Evolutionary conservation across 2,113 vertebrate genomes (phyloP), one percentile per base, ranked within the genome.

Genomic region (Planiliza haematocheilus): DNA sequence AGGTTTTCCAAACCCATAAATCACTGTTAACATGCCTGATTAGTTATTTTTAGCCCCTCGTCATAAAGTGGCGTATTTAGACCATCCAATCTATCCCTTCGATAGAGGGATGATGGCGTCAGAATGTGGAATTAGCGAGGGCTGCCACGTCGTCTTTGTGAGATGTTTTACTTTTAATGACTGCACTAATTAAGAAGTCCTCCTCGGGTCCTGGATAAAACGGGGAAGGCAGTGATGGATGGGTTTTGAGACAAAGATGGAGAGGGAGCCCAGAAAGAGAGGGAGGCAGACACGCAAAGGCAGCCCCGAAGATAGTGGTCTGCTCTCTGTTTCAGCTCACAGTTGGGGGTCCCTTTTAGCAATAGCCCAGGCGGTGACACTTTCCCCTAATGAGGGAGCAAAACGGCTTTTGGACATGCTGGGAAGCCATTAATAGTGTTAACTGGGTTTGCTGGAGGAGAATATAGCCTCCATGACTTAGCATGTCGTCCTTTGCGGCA

Each of bases 301-400:
- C 20, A 7, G 64, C 69, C 69, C 71, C 58, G 60, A 78, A 67
- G 50, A 80, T 36, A 21, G 61, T 59, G 68, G 77, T 74, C 60
- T 58, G 70, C 82, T 79, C 69, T 58, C 36, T 79, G 70, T 83
- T 78, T 83, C 75, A 72, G 18, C 69, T 75, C 80, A 78, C 80
- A 70, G 79, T 75, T 30, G n/a, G 74, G 83, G 79, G 51, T 75
- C 61, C 71, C 84, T 79, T 76, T 82, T 21, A 85, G 84, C 79
- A 41, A 64, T 64, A 53, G 80, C 73, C 60, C 55, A 74, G 75
- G 61, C 77, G 67, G 56, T 69, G 83, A 84, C 63, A 83, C 81
- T 42, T 68, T 43, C 59, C 70, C 62, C 81, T 90, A 91, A 91
- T 87, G 81, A 90, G 86, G 70, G 60, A 74, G 69, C n/a, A 56